phyloP scores from a whole-genome alignment of 37 sponge, comb jelly and placozoan species.

The Chondrilla cf. caribensis region DNA sequence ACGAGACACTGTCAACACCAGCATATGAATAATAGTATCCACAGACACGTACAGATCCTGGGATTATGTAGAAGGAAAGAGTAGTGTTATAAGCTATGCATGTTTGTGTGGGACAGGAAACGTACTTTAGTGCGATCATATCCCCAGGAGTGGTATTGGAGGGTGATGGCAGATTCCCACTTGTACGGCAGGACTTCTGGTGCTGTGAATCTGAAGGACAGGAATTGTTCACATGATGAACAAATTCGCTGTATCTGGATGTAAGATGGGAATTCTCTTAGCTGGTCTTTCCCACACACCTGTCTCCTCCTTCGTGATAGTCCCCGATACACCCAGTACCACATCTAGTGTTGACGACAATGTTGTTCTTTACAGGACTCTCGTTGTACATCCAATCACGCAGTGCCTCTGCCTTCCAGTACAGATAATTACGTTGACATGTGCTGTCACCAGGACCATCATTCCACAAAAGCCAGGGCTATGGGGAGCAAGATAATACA shows the following conservation, averaged over 20 bases:
- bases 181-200: conserved; percentile 49
- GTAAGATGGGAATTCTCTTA: no score
- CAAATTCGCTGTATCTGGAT: no score
- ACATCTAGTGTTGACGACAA: conserved; percentile 54
- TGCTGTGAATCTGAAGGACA: conserved; percentile 49
- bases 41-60: conserved; percentile 12
- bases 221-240: neutral
- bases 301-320: conserved; percentile 67
- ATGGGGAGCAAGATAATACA: no score
- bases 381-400: conserved; percentile 80
- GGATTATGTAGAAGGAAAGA: neutral
- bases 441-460: conserved; percentile 72
- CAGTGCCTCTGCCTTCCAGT: conserved; percentile 74
- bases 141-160: conserved; percentile 71
- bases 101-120: no score
- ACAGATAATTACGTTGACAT: conserved; percentile 56
- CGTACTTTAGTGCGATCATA: conserved; percentile 50
- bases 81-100: no score
- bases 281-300: conserved; percentile 36
- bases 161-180: conserved; percentile 76
- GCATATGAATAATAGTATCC: conserved; percentile 42
- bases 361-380: conserved; percentile 64
- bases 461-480: conserved; percentile 75
- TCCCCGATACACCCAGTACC: conserved; percentile 45
- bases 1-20: conserved; percentile 57